Conservation (phyloP, 2,113 vertebrate genomes). For the Camelus bactrianus region DNA sequence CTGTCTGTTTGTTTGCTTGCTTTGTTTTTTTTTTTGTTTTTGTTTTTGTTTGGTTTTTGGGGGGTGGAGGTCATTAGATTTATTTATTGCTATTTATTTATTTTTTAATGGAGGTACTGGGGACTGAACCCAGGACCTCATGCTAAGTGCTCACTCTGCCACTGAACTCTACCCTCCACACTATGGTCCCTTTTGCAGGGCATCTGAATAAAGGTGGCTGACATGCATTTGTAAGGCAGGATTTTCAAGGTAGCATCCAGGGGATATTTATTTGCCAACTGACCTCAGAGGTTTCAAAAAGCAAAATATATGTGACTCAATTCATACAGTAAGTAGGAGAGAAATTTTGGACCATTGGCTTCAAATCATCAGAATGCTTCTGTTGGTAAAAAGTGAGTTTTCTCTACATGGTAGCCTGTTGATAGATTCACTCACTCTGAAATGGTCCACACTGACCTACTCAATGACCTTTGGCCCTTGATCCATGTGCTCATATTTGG, state of each 20-base stretch:
- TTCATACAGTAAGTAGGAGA: neutral
- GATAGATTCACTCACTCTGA: neutral
- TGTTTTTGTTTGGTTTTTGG: no score
- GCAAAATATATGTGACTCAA: neutral
- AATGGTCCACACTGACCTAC: neutral
- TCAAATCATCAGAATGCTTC: neutral
- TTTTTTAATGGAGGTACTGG: no score
- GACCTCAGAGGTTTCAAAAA: neutral
- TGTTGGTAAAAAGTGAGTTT: conserved; percentile 35
- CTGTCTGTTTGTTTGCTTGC: no score
- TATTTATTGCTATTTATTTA: no score
- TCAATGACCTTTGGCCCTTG: neutral
- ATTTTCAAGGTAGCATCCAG: neutral
- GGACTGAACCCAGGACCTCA: no score
- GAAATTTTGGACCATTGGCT: neutral
- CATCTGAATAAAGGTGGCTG: neutral
- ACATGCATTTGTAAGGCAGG: neutral
- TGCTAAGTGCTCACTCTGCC: no score
- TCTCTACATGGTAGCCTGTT: neutral
- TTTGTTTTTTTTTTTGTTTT: no score
- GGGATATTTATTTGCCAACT: neutral
- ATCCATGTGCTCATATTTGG: neutral
- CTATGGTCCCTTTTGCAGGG: neutral
- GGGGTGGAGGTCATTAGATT: no score
- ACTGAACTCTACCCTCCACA: no score